Base-by-base conservation (phyloP, 2,888 invertebrate species). In the Petrolisthes cinctipes region DNA sequence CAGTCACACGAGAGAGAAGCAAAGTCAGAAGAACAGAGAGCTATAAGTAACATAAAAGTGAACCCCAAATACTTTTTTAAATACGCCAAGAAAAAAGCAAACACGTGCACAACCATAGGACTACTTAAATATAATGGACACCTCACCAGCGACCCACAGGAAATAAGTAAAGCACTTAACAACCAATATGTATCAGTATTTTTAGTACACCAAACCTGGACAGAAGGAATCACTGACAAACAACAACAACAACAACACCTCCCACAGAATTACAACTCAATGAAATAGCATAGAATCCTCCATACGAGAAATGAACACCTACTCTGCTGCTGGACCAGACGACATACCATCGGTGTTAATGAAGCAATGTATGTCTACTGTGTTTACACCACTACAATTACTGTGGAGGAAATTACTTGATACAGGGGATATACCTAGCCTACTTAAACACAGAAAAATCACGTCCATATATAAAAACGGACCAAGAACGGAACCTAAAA, bases 191-290 rank as follows among this genome's bases (percentile, higher is more conserved):
- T 51, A 14, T 76, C 76, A 1, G 76, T 51, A 76, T 76, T n/a
- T n/a, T 76, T 51, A 76, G 76, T 76, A 76, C 76, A 4, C 76
- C 4, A 76, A 37, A 37, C 5, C 51, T 23, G 5, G 51, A 14
- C 11, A 76, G 37, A 76, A 14, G 2, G 51, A 76, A 76, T 23
- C 76, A 76, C 5, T 76, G 76, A 51, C 76, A 76, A 2, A 23
- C 76, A 76, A 51, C n/a, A n/a, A n/a, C n/a, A n/a, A n/a, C n/a
- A n/a, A n/a, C 76, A 76, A 76, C 76, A 76, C 51, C 76, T 4
- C 51, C 76, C 53, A 11, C 75, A 75, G 75, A 20, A 75, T 20
- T 11, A 75, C 75, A 23, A 11, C 37, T 75, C 23, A 75, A 11
- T 23, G 37, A 75, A 23, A 37, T 75, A 75, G 75, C 11, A 75